A percentile compares a stretch with the other conserved stretches of the same genome.
Evolutionary conservation across 2,888 invertebrate species (phyloP).

Genomic region (Gymnocheta viridis): DNA sequence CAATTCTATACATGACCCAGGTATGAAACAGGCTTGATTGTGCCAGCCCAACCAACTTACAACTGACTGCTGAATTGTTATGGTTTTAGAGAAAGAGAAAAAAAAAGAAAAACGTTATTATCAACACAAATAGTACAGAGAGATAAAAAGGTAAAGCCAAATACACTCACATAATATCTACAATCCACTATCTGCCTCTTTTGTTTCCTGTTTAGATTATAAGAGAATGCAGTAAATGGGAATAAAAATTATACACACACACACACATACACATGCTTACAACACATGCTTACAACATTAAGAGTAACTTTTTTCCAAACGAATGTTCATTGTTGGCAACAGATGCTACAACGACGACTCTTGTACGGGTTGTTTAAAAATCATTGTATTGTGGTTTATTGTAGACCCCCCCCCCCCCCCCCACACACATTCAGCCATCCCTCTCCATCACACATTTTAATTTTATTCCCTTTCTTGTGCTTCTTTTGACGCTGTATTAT

Average conservation of each 20-base stretch:
- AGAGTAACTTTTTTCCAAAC: slow-evolving; percentile 25
- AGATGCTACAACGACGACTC: slow-evolving; percentile 57
- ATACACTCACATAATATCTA: slow-evolving; percentile 20
- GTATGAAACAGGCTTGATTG: slow-evolving; percentile 31
- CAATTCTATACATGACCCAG: slow-evolving; percentile 48
- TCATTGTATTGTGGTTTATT: slow-evolving; percentile 62
- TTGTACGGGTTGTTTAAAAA: slow-evolving; percentile 57
- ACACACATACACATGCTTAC: background rate
- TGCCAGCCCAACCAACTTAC: slow-evolving; percentile 41
- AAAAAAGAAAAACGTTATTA: slow-evolving; percentile 49
- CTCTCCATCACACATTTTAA: background rate
- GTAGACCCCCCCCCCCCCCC: background rate
- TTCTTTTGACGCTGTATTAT: slow-evolving; percentile 6
- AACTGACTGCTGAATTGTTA: slow-evolving; percentile 48
- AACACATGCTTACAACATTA: slow-evolving; percentile 11
- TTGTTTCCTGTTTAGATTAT: slow-evolving; percentile 28
- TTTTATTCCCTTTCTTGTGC: background rate
- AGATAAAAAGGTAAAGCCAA: slow-evolving; percentile 58
- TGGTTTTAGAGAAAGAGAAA: slow-evolving; percentile 6
- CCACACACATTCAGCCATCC: background rate
- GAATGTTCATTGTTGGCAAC: slow-evolving; percentile 64
- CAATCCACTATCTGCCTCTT: background rate
- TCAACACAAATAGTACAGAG: slow-evolving; percentile 31
- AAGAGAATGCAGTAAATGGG: slow-evolving; percentile 31
- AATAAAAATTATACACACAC: slow-evolving; percentile 11